Percentiles rank a stretch among this genome's conserved stretches.
Evolutionary conservation across 2,888 invertebrate species (phyloP).

Genomic region (Leucophenga montana): DNA sequence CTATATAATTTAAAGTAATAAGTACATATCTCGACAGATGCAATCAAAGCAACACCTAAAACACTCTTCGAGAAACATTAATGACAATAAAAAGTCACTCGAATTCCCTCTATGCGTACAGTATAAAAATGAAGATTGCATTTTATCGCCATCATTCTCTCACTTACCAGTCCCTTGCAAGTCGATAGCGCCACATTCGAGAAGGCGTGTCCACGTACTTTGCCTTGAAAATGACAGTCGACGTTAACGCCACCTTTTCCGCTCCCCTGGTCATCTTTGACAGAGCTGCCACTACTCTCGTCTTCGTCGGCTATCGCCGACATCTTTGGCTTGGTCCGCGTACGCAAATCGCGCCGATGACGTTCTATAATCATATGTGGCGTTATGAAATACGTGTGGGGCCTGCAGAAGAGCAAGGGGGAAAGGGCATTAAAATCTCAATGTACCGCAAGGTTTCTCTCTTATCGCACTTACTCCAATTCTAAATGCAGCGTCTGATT

Average conservation of each 20-base stretch:
- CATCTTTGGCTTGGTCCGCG: constrained; percentile 74
- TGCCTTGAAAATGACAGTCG: constrained; percentile 86
- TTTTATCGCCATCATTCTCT: too few relatives aligned
- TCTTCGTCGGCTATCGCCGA: background rate
- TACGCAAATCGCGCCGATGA: constrained; percentile 75
- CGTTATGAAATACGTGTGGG: constrained; percentile 80
- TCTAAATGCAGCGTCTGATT: constrained; percentile 72
- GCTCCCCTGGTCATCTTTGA: background rate
- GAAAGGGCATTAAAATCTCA: background rate
- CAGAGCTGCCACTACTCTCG: too few relatives aligned
- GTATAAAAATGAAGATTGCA: too few relatives aligned
- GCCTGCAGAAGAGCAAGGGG: constrained; percentile 73
- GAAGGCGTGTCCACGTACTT: constrained; percentile 79
- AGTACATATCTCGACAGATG: too few relatives aligned
- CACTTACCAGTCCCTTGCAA: constrained; percentile 88
- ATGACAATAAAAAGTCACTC: too few relatives aligned
- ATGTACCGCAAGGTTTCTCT: background rate
- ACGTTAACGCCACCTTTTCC: constrained; percentile 61
- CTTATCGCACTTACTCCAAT: constrained; percentile 63
- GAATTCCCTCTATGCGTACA: too few relatives aligned
- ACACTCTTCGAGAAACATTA: too few relatives aligned
- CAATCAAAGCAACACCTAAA: too few relatives aligned
- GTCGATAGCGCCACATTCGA: constrained; percentile 86
- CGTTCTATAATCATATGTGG: constrained; percentile 84
- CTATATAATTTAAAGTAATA: too few relatives aligned